Conservation (phyloP, 2,797 vertebrate species). For the Microcaecilia unicolor region DNA sequence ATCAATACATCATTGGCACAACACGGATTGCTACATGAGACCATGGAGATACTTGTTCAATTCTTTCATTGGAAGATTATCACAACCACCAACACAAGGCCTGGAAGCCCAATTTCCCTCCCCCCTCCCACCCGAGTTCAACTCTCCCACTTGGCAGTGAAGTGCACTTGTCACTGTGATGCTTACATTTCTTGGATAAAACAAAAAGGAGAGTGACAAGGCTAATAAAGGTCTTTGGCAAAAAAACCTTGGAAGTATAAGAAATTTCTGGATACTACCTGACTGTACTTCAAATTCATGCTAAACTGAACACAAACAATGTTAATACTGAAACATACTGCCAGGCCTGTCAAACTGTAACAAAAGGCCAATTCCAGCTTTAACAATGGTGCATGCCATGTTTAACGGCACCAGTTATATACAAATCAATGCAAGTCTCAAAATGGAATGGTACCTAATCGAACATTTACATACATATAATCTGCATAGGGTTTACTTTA, state of each 20-base stretch:
- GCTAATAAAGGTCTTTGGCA: constrained; percentile 31
- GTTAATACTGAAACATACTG: constrained; percentile 9
- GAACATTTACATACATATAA: too few relatives aligned
- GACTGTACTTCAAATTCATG: too few relatives aligned
- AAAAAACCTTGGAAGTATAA: constrained; percentile 27
- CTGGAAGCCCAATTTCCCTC: not conserved
- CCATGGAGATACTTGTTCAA: too few relatives aligned
- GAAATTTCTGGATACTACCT: constrained; percentile 22
- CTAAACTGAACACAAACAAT: too few relatives aligned
- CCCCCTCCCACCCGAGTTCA: too few relatives aligned
- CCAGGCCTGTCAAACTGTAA: constrained; percentile 18
- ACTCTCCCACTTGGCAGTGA: constrained; percentile 3
- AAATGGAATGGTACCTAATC: too few relatives aligned
- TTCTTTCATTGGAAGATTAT: too few relatives aligned
- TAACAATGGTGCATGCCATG: constrained; percentile 31
- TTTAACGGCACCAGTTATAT: constrained; percentile 17
- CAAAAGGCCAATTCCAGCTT: constrained; percentile 23
- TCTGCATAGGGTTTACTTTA: too few relatives aligned
- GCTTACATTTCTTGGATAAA: constrained; percentile 13
- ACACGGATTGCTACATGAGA: too few relatives aligned
- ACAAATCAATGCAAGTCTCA: constrained; percentile 13
- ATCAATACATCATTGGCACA: too few relatives aligned
- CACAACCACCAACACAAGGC: not conserved
- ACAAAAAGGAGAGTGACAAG: constrained; percentile 9
- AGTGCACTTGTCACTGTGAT: constrained; percentile 7